These are phyloP conservation scores for Melopsittacus undulatus DNA, from an alignment of 2,797 vertebrate genomes.

Conservation along the genomic window DNA sequence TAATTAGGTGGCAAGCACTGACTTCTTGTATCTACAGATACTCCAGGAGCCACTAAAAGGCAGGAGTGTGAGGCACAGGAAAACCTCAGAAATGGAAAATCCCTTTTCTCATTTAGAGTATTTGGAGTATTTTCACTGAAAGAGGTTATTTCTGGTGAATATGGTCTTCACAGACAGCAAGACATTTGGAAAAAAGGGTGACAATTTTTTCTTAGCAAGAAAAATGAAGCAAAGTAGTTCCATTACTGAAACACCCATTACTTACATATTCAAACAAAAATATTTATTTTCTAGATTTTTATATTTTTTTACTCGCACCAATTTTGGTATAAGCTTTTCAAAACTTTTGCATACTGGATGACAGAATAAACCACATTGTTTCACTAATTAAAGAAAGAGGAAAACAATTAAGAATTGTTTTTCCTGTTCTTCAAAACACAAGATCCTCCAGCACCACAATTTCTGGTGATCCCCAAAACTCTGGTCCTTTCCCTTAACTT, in stretches of 20 bases:
- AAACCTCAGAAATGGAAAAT: background rate
- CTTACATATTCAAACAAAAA: background rate
- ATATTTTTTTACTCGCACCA: fast-evolving
- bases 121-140: background rate
- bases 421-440: fast-evolving
- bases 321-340: background rate
- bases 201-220: background rate
- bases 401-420: background rate
- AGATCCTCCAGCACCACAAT: too few relatives aligned
- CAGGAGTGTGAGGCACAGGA: fast-evolving
- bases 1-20: background rate
- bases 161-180: background rate
- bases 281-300: background rate
- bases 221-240: background rate
- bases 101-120: background rate
- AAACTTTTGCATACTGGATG: background rate
- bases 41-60: background rate
- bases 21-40: background rate
- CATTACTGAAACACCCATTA: background rate
- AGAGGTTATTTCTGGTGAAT: background rate
- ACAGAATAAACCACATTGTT: background rate
- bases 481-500: too few relatives aligned
- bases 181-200: background rate
- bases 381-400: background rate
- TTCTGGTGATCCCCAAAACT: background rate